phyloP scores from a whole-genome alignment of 2,888 invertebrate genomes.

The Pollenia labialis region DNA sequence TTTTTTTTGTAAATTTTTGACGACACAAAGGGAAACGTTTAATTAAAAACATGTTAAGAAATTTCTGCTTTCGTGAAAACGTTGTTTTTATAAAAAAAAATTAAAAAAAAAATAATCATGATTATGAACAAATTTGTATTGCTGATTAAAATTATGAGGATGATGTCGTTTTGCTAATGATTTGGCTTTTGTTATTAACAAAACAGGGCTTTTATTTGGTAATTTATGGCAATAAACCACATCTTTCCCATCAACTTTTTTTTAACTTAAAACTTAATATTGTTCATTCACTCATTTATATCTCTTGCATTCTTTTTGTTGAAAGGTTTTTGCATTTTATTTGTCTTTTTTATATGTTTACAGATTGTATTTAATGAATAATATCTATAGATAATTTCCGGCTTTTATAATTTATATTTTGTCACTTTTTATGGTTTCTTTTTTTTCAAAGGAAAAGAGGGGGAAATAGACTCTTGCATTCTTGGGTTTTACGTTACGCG shows the following conservation, averaged over 20 bases:
- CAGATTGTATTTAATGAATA: constrained; percentile 57
- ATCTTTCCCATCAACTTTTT: constrained; percentile 7
- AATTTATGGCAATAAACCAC: constrained; percentile 61
- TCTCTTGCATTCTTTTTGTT: background rate
- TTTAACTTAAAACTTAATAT: background rate
- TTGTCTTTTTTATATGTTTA: constrained; percentile 34
- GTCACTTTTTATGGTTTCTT: constrained; percentile 13
- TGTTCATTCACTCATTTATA: background rate
- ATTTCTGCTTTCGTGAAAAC: background rate
- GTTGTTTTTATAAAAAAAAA: background rate
- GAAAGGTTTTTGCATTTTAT: background rate
- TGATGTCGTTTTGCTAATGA: constrained; percentile 33
- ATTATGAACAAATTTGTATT: constrained; percentile 25
- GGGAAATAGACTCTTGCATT: constrained; percentile 2
- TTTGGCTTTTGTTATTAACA: constrained; percentile 51
- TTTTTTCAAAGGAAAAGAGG: background rate
- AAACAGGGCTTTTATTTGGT: constrained; percentile 54
- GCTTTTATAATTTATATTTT: constrained; percentile 54
- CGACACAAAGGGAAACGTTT: constrained; percentile 78
- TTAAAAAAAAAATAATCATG: background rate
- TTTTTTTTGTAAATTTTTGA: constrained; percentile 36
- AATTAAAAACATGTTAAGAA: constrained; percentile 80
- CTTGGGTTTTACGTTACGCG: constrained; percentile 63
- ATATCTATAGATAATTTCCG: constrained; percentile 72
- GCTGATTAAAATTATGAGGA: background rate